Evolutionary conservation across 92 coral and sea anemone species (phyloP), one percentile per base, ranked within the genome.

Genomic region (Montipora capitata): DNA sequence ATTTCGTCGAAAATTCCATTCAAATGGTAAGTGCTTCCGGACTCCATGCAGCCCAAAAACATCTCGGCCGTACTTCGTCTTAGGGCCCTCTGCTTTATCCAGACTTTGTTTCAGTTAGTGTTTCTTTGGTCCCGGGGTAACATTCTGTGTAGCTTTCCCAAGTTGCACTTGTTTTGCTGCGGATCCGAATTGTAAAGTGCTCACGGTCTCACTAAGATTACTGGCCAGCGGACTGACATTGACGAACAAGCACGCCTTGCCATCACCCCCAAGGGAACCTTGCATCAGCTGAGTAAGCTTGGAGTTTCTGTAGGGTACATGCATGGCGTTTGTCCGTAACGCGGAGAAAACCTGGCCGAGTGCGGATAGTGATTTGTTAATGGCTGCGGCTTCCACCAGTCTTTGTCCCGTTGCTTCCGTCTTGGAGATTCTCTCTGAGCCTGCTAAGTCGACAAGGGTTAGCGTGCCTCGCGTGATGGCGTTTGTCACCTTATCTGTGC

Each of bases 381-480:
- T 95, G 20, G 98, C 98, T 14, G 98, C 98, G 9, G 98, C 98
- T 74, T 95, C 98, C 3, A 94, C 89, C n/a, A 95, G 96, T 41
- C 98, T 90, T 83, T 95, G 98, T 10, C 98, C 98, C 5, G 98
- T 93, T 7, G 98, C 98, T 63, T 93, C 98, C 4, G 98, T 95
- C 63, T 95, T 95, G 68, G 98, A 95, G 80, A 93, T 94, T 79
- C 98, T 81, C 73, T 95, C 98, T 4, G 98, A 95, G 68, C 98
- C 98, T 20, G 98, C 98, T 14, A 95, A 86, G 86, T 95, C 98
- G 4, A 95, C 98, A 17, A 95, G 95, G 27, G 98, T 94, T 67
- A 95, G 92, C 40, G 98, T 85, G 43, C 98, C 96, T 52, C 94
- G 94, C 7, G 98, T 91, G 40, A 95, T 74, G 54, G 96, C 94